These are phyloP conservation scores for Karalla daura DNA, from an alignment of 2,797 vertebrate species.

Conservation along the genomic window DNA sequence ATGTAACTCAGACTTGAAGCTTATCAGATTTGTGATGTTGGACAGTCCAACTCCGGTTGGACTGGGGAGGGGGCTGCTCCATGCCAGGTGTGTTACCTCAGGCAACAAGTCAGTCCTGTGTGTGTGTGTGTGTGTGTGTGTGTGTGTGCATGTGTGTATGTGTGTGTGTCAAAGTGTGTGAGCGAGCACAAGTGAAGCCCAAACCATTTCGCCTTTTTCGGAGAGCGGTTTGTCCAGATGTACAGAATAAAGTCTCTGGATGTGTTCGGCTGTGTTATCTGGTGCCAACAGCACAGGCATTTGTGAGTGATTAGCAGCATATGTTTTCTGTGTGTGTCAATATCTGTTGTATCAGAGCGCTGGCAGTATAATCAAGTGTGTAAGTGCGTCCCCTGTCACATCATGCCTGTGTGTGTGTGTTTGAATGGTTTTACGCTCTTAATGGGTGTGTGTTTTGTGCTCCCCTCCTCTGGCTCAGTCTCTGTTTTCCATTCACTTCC, in stretches of 20 bases:
- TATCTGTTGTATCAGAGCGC: conserved; percentile 23
- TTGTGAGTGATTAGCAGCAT: conserved; percentile 56
- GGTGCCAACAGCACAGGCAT: conserved; percentile 20
- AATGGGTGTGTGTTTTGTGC: conserved; percentile 26
- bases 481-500: conserved; percentile 50
- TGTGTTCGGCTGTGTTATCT: conserved; percentile 22
- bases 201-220: conserved; percentile 9
- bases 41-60: no score
- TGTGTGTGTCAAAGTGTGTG: no score
- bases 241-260: conserved; percentile 45
- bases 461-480: conserved; percentile 33
- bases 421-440: conserved; percentile 12
- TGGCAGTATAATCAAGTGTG: conserved; percentile 23
- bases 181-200: conserved; percentile 10
- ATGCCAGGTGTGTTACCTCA: conserved; percentile 52
- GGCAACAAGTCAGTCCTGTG: conserved; percentile 27
- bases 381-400: conserved; percentile 18
- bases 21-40: conserved; percentile 9
- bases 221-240: conserved; percentile 17
- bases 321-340: conserved; percentile 33
- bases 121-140: no score
- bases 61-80: not conserved
- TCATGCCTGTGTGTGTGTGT: conserved; percentile 5
- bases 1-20: conserved; percentile 1
- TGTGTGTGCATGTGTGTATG: no score